Conservation (phyloP, 2,797 vertebrate genomes). For the Podargus strigoides region DNA sequence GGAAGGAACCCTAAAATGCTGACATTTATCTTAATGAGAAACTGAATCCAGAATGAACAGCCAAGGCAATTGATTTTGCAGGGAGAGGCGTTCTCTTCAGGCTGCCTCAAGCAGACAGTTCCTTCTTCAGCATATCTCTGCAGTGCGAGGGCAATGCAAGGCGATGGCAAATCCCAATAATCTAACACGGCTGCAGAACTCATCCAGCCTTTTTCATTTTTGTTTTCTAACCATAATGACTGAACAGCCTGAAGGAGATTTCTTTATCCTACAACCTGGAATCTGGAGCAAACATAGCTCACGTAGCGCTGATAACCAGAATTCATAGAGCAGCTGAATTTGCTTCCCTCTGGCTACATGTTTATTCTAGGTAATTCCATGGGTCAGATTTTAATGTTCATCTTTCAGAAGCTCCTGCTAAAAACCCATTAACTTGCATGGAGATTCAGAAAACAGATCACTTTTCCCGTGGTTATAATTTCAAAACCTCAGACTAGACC, state of each 20-base stretch:
- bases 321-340: background rate
- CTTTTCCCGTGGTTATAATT: background rate
- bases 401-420: background rate
- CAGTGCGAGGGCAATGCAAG: background rate
- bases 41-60: background rate
- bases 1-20: background rate
- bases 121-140: background rate
- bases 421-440: background rate
- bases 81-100: background rate
- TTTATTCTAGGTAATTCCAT: background rate
- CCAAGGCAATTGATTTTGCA: background rate
- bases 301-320: background rate
- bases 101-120: background rate
- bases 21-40: conserved; percentile 4
- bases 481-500: background rate
- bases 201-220: background rate
- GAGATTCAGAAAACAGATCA: background rate
- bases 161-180: background rate
- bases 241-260: background rate
- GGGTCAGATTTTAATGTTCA: background rate
- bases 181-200: background rate
- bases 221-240: background rate
- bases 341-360: background rate
- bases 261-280: background rate
- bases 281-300: background rate